Conservation (phyloP, 2,797 vertebrate genomes). For the Micropoecilia bifurca region DNA sequence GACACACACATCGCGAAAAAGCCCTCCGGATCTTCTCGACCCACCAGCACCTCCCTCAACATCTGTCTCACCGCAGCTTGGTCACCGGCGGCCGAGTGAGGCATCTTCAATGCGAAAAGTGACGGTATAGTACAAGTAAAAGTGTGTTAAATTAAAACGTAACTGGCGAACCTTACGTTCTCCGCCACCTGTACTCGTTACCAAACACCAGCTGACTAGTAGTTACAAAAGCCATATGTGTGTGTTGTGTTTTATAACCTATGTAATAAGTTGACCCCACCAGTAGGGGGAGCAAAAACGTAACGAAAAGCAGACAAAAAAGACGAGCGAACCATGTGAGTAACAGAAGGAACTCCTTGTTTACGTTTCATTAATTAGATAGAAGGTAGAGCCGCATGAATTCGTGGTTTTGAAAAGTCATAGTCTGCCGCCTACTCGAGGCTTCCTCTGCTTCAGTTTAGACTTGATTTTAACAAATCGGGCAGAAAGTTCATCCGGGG, state of each 20-base stretch:
- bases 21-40: slow-evolving; percentile 70
- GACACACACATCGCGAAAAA: slow-evolving; percentile 84
- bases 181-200: slow-evolving; percentile 25
- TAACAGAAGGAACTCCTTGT: slow-evolving; percentile 45
- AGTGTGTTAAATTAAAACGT: not conserved
- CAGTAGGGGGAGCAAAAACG: slow-evolving; percentile 58
- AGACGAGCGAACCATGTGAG: not conserved
- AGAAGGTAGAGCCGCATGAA: not conserved
- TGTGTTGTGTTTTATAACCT: slow-evolving; percentile 69
- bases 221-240: slow-evolving; percentile 66
- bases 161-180: no score
- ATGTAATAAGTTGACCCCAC: slow-evolving; percentile 41
- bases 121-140: not conserved
- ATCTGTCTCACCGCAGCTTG: slow-evolving; percentile 45
- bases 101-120: slow-evolving; percentile 50
- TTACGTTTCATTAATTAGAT: slow-evolving; percentile 34
- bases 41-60: slow-evolving; percentile 59
- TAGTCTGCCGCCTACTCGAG: not conserved
- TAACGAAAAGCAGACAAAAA: slow-evolving; percentile 30
- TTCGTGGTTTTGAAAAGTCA: not conserved
- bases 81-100: slow-evolving; percentile 18
- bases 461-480: slow-evolving; percentile 14
- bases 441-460: not conserved
- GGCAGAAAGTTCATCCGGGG: slow-evolving; percentile 15
- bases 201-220: slow-evolving; percentile 61